Base-by-base conservation (phyloP, 2,888 invertebrate genomes). In the Margaritifera margaritifera region DNA sequence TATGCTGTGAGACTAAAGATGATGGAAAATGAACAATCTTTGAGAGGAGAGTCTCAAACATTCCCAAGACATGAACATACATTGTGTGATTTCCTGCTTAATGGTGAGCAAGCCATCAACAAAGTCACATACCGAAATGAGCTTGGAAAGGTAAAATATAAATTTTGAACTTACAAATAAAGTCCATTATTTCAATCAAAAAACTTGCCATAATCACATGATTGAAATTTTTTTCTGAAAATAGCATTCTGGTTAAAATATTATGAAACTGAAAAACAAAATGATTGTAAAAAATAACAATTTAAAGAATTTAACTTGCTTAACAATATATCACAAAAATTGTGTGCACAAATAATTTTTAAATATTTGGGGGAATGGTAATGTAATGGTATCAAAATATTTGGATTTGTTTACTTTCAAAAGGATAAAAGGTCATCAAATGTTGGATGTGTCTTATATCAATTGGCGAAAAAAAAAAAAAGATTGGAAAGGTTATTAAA, bases 1-100 rank as follows among this genome's bases (percentile, higher is more conserved):
- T 75, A 80, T 62, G 82, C 80, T 20, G 80, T 83, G 50, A 60
- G 83, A 51, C 54, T 80, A 31, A 75, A 80, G 61, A 84, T 83
- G 75, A 71, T 74, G 20, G 81, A 84, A 63, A 84, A 83, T 66
- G 83, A 82, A 68, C 78, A 77, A 65, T 74, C 77, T 60, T 68
- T 84, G 68, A 77, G 77, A 57, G 79, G 79, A 1, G 65, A 76
- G 27, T 62, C 64, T 54, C 72, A 76, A 2, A 57, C 72, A 22
- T 72, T 69, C 4, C 55, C 58, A 19, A 72, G 74, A 50, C 65
- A 63, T 4, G 72, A 74, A 31, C 68, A 65, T 8, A 66, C 69
- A 2, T 55, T 75, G 24, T 71, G 78, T 51, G 72, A 75, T 27
- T 74, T 70, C 57, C 62, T 80, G 24, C 57, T 75, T 15, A 71